Base-by-base conservation (phyloP, 2,797 vertebrate genomes). In the Hemibagrus guttatus region DNA sequence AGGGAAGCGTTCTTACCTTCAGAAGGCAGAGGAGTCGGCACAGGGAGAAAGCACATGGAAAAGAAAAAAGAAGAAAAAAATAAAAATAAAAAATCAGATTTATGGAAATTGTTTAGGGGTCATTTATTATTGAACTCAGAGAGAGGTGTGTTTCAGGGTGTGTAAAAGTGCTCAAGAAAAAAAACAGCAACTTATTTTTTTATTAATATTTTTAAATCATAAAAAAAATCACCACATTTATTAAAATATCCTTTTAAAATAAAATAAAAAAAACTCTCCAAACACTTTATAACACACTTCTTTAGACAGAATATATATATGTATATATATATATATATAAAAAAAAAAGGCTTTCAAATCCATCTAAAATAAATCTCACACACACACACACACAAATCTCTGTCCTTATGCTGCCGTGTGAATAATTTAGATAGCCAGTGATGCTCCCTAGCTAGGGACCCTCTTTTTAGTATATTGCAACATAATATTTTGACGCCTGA, bases 1-100 rank as follows among this genome's bases (percentile, higher is more conserved):
- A 58, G 83, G 72, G 26, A 5, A 59, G 13, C 85, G 81, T 85
- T 89, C 95, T 95, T 95, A 95, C 95, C 95, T 95, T 90, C 61
- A 78, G 89, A 87, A 0, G 75, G 3, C 54, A 6, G n/a, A 85
- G 84, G 26, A 85, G 84, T 72, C 84, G 72, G 69, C 12, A 17
- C 46, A 26, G 52, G 46, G 64, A 86, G 79, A 42, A 69, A 64
- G 87, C 54, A 91, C 92, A 95, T 91, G 61, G 58, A 64, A 84
- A 46, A 83, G 87, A 83, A 69, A 6, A 89, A 0, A 74, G 13
- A 56, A 35, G 28, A 59, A 35, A 21, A 21, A 5, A 89, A 0
- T 71, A 17, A 56, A 35, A 35, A 59, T n/a, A 28, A 21, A 46
- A 1, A 23, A 26, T n/a, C 17, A 35, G 26, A 3, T 71, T 72